phyloP scores from a whole-genome alignment of 2,797 vertebrate species.

The Anguilla obscura region DNA sequence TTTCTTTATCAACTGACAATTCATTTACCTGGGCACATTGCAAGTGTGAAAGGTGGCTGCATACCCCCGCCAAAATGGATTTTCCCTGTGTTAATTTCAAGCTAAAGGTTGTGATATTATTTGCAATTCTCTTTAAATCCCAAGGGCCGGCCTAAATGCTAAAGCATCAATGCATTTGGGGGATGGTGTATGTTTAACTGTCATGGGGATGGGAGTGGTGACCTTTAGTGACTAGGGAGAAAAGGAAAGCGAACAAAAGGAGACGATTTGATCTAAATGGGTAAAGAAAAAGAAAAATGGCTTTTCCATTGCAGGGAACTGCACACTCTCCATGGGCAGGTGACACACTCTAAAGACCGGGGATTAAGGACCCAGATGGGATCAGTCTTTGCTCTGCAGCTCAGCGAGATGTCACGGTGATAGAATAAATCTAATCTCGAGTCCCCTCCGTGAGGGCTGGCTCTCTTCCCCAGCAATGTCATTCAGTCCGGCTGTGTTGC shows the following conservation, averaged over 20 bases:
- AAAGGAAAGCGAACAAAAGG: conserved; percentile 48
- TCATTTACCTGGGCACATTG: conserved; percentile 11
- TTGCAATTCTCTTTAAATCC: conserved; percentile 67
- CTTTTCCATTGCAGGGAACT: conserved; percentile 39
- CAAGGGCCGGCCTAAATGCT: conserved; percentile 79
- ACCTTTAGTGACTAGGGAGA: conserved; percentile 57
- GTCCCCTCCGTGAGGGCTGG: background rate
- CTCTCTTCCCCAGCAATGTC: background rate
- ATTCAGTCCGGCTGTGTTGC: background rate
- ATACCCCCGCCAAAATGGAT: conserved; percentile 36
- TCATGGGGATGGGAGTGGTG: conserved; percentile 45
- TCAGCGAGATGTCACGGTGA: conserved; percentile 28
- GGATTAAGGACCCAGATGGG: conserved; percentile 59
- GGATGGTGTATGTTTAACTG: conserved; percentile 54
- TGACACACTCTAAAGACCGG: conserved; percentile 54
- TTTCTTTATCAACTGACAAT: background rate
- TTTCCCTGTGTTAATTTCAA: conserved; percentile 63
- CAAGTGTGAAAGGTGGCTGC: background rate
- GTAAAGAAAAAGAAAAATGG: conserved; percentile 59
- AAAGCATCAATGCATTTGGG: conserved; percentile 72
- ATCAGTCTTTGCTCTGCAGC: conserved; percentile 46
- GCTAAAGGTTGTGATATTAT: conserved; percentile 65
- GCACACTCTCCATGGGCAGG: conserved; percentile 34
- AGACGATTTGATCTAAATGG: conserved; percentile 51
- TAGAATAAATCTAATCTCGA: conserved; percentile 3